Base-by-base conservation (phyloP, 2,113 vertebrate genomes). In the Dicaeum eximium region DNA sequence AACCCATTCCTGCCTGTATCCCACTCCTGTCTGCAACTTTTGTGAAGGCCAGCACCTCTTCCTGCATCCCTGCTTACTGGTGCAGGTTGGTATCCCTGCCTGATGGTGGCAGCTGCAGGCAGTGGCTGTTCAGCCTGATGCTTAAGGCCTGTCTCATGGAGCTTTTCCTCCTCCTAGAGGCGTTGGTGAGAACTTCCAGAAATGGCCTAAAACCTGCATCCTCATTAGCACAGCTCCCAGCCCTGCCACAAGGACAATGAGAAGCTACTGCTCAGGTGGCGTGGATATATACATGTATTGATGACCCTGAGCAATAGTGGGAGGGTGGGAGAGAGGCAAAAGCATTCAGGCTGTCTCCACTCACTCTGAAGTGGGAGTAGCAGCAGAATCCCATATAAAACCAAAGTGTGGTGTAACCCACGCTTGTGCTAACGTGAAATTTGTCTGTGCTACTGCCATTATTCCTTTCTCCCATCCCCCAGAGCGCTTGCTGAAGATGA, bases 401-500 rank as follows among this genome's bases (percentile, higher is more conserved):
- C 35, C 35, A 44, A 58, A 88, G 50, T 15, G 15, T 53, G 38
- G 7, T 30, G n/a, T 61, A 79, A 14, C 19, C 27, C 30, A 25
- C 0, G 0, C 51, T 51, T 11, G 1, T 37, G 31, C 35, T 67
- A 13, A 62, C 28, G 23, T 18, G 47, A 54, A 51, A 7, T 64
- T 54, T 51, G 30, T 88, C 60, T 4, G 0, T 73, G 40, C 48
- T 5, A 1, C 33, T 82, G 42, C 44, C 81, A 48, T 92, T 69
- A 27, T 31, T 77, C 15, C 50, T 91, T 54, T 96, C 64, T 96
- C 1, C 65, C 20, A 0, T 62, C 11, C 37, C 58, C 30, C 93
- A 99, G 98, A 99, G 90, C 97, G 92, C 37, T 95, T 99, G 84
- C 96, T 98, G 93, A 98, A 98, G 97, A 97, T 98, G 96, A 94